These are phyloP conservation scores for Cynodonichthys magdalenae DNA, from an alignment of 2,797 vertebrate species.

Conservation along the genomic window DNA sequence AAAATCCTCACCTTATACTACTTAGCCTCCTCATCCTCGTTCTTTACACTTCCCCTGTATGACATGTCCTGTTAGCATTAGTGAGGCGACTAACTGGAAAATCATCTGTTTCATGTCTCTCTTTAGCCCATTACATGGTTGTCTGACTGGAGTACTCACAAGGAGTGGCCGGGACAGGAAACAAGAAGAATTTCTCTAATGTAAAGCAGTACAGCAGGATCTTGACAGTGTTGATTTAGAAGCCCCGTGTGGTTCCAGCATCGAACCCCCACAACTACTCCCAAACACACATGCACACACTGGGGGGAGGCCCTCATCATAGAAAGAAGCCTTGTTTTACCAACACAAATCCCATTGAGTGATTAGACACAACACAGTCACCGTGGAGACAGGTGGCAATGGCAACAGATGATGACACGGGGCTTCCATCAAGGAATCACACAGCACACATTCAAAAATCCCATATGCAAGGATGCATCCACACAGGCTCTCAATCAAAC, in stretches of 20 bases:
- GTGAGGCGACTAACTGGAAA: conserved; percentile 67
- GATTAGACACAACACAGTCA: conserved; percentile 78
- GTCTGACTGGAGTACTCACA: conserved; percentile 55
- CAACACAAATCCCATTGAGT: conserved; percentile 85
- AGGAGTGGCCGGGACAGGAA: conserved; percentile 19
- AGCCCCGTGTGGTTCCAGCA: conserved; percentile 56
- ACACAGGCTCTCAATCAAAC: conserved; percentile 60
- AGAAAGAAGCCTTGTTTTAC: conserved; percentile 71
- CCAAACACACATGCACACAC: conserved; percentile 28
- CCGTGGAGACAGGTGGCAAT: conserved; percentile 68
- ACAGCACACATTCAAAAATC: conserved; percentile 47
- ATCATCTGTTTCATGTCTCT: conserved; percentile 67
- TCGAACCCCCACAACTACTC: conserved; percentile 44
- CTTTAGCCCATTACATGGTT: conserved; percentile 71
- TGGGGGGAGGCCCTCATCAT: conserved; percentile 72
- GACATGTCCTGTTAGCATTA: conserved; percentile 72
- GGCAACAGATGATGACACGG: conserved; percentile 67
- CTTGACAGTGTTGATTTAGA: conserved; percentile 76
- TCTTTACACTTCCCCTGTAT: conserved; percentile 32
- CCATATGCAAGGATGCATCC: conserved; percentile 73
- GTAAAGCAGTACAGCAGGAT: conserved; percentile 63
- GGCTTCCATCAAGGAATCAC: conserved; percentile 68
- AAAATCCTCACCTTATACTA: conserved; percentile 17
- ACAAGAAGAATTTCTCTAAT: conserved; percentile 8
- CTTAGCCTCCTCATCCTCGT: conserved; percentile 29